Evolutionary conservation across 2,888 invertebrate genomes (phyloP).

Genomic region (Alsophila aescularia): DNA sequence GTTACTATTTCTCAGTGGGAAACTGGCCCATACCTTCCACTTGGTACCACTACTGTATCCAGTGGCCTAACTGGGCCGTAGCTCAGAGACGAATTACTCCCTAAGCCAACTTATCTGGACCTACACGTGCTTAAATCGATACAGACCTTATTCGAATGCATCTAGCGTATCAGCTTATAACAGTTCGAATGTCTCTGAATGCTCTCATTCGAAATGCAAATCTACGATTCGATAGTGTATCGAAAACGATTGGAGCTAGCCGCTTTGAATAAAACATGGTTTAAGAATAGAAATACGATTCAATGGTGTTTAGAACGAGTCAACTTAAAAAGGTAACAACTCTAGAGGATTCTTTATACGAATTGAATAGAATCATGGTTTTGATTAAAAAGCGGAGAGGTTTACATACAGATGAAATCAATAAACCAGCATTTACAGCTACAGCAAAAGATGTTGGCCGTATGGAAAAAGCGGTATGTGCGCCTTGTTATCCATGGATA

Average conservation of each 20-base stretch:
- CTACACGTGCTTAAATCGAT: conserved; percentile 2
- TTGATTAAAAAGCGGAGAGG: no score
- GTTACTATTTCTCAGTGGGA: no score
- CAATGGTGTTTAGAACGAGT: neutral
- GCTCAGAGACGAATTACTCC: no score
- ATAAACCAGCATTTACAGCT: no score
- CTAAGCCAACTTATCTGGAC: no score
- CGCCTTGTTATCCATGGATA: no score
- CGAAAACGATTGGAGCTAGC: conserved; percentile 2
- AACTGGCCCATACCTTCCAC: no score
- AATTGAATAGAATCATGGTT: neutral
- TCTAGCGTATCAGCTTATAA: conserved; percentile 26
- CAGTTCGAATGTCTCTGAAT: conserved; percentile 20
- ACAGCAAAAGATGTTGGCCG: no score
- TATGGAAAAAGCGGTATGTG: no score
- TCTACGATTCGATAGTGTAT: conserved; percentile 29
- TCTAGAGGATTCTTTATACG: neutral
- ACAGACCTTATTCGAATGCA: conserved; percentile 33
- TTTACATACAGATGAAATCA: no score
- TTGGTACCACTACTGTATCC: no score
- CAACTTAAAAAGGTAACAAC: neutral
- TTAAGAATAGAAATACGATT: neutral
- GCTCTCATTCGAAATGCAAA: conserved; percentile 37
- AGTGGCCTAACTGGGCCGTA: no score
- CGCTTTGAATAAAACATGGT: conserved; percentile 20